Evolutionary conservation across 2,797 vertebrate genomes (phyloP), one percentile per base, ranked within the genome.

Genomic region (Pangasius sanitwongsei): DNA sequence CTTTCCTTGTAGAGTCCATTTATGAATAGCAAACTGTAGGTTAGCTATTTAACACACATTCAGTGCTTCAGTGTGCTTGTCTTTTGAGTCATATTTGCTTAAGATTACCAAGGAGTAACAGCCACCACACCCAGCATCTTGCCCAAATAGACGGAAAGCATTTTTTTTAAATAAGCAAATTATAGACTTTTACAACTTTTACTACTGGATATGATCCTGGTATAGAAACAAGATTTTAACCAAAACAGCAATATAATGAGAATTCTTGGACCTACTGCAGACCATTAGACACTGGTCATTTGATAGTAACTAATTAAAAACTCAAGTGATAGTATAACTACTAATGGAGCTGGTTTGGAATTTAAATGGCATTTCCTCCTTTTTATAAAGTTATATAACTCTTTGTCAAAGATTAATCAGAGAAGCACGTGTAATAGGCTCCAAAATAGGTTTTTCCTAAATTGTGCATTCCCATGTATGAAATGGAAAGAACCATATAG

Each of bases 91-190:
- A 11, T 77, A 87, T 85, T 85, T 70, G n/a, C 48, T 78, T 69
- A 78, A 13, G 50, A 81, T 59, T 85, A 13, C 61, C 7, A 59
- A 55, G 12, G 72, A 70, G 44, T 87, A 55, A 74, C n/a, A 86
- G 15, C 23, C 6, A 55, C 41, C 85, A 86, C 69, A 82, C 53
- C 67, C 1, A 28, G 65, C 44, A 37, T 20, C 31, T 23, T 69
- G 8, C 18, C 15, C 2, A 61, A 80, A 53, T 53, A 25, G 18
- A 2, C 44, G 5, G 34, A 44, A 83, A 61, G 37, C 37, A 34
- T 34, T 15, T 65, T 41, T 16, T 13, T 25, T 23, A 63, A 63
- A 25, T 7, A 63, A 69, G 18, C 28, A 74, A 48, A 50, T n/a
- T 37, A 13, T 59, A 59, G 11, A 55, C 41, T 1, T 34, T 48